These are phyloP conservation scores for Orthosia gracilis DNA, from an alignment of 2,888 invertebrate species.

Conservation along the genomic window DNA sequence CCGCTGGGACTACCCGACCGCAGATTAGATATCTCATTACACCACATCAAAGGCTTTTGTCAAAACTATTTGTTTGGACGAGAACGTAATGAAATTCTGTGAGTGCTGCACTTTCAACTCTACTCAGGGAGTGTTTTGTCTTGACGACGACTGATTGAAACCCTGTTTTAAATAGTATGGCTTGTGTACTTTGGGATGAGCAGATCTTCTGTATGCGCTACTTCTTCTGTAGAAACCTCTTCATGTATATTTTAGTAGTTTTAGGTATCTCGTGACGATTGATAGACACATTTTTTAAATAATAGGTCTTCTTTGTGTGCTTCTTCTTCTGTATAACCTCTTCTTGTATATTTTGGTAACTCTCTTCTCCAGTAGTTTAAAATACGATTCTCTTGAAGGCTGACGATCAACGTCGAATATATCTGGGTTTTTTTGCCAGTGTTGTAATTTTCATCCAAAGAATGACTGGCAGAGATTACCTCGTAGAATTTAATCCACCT, in stretches of 20 bases:
- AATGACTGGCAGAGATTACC: no score
- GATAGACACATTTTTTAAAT: no score
- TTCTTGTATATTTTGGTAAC: background rate
- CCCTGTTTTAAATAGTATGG: no score
- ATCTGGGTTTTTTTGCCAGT: background rate
- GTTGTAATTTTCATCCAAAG: no score
- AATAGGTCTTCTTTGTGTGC: no score
- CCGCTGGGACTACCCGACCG: constrained; percentile 60
- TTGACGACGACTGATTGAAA: background rate
- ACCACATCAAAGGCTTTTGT: constrained; percentile 77
- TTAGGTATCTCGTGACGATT: no score
- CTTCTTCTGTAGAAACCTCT: no score
- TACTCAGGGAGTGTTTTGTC: background rate
- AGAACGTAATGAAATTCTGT: constrained; percentile 60
- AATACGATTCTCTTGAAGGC: background rate
- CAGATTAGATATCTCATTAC: constrained; percentile 75
- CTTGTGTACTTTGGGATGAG: no score
- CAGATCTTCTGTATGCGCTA: no score
- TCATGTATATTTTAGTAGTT: no score
- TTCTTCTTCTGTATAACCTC: no score
- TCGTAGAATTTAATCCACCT: no score
- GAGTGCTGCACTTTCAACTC: constrained; percentile 35
- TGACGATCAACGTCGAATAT: background rate
- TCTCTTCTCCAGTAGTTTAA: background rate
- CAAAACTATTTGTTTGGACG: constrained; percentile 72